Evolutionary conservation across 2,888 invertebrate genomes (phyloP), one percentile per base, ranked within the genome.

Genomic region (Didymodactylos carnosus): DNA sequence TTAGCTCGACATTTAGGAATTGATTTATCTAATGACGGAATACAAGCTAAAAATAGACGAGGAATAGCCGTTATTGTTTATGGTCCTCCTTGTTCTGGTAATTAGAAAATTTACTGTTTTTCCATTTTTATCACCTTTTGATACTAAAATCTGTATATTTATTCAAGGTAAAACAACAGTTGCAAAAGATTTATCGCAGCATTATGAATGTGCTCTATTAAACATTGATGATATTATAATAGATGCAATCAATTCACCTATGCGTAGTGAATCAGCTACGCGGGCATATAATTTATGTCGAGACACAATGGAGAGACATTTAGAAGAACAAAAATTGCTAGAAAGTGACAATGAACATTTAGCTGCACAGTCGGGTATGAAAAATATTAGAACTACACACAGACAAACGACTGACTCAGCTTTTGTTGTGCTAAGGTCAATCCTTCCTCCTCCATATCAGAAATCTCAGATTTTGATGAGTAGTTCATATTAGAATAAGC

Each of bases 61-160:
- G 83, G 83, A 16, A 80, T 84, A 41, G 81, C 83, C n/a, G 72
- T 83, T 70, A 80, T 84, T 75, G 80, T 84, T 13, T 80, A 83
- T 76, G 84, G 84, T 49, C 81, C 83, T 19, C 83, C 83, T 4
- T 75, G 80, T 76, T 81, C 83, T 75, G 83, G 83, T 80, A 75
- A 73, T 77, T 43, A 73, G 62, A 40, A 51, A 62, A 53, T n/a
- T 40, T 43, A 27, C 69, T 70, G 11, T n/a, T n/a, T n/a, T n/a
- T n/a, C n/a, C n/a, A n/a, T n/a, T n/a, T n/a, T n/a, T n/a, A n/a
- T n/a, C n/a, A n/a, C n/a, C n/a, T n/a, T n/a, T n/a, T n/a, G n/a
- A n/a, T n/a, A n/a, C n/a, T n/a, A n/a, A n/a, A n/a, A n/a, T n/a
- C n/a, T n/a, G n/a, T n/a, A n/a, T n/a, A n/a, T 2, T 46, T 25